Percentiles rank a stretch among this genome's conserved stretches.
These are phyloP conservation scores for Boulengeromyrus knoepffleri DNA, from an alignment of 2,113 vertebrate genomes.

Conservation along the genomic window DNA sequence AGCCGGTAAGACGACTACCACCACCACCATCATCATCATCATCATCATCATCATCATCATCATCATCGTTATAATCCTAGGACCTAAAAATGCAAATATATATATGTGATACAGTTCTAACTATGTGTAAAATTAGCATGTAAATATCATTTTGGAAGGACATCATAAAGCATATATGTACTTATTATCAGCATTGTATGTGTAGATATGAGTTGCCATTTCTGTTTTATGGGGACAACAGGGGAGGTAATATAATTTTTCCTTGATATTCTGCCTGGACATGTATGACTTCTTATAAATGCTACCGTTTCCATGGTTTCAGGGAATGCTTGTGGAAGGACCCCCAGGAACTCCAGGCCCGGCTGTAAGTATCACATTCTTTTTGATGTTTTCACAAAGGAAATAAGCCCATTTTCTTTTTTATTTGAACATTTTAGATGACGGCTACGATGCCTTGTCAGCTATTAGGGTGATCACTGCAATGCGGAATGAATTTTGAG, in stretches of 20 bases:
- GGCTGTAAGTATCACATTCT: conserved; percentile 71
- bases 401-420: neutral
- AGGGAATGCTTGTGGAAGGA: conserved; percentile 98
- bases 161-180: neutral
- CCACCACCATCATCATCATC: neutral
- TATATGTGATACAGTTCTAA: neutral
- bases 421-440: conserved; percentile 50
- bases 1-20: conserved; percentile 73
- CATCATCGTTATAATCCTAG: neutral
- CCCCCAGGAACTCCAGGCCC: conserved; percentile 82
- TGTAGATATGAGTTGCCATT: neutral
- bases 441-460: neutral
- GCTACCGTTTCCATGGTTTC: conserved; percentile 53
- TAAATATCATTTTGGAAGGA: neutral
- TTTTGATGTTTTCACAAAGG: conserved; percentile 40
- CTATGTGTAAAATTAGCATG: neutral
- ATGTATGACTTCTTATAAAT: conserved; percentile 42
- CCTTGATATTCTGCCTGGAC: conserved; percentile 24
- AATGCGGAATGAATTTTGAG: conserved; percentile 1
- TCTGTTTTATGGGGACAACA: neutral
- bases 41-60: neutral
- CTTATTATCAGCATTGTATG: neutral
- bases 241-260: neutral
- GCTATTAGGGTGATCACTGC: neutral
- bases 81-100: neutral